Evolutionary conservation across 2,888 invertebrate species (phyloP).

Genomic region (Hybos culiciformis): DNA sequence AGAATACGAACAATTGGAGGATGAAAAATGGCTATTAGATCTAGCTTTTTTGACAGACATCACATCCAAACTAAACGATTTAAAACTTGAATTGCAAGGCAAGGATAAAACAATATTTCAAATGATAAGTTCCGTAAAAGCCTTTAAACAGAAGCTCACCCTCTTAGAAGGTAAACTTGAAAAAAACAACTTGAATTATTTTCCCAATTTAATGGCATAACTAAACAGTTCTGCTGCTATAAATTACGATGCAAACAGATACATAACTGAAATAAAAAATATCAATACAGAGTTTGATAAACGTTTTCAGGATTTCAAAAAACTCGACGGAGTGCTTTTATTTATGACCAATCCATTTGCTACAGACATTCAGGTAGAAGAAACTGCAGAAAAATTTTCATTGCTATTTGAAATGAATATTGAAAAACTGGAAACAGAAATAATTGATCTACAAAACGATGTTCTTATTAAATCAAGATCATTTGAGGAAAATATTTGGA

Average conservation of each 20-base stretch:
- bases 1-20: neutral
- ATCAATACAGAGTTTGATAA: neutral
- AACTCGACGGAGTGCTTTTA: neutral
- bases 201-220: neutral
- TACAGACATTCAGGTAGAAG: neutral
- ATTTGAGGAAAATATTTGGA: neutral
- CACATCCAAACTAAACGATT: neutral
- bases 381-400: neutral
- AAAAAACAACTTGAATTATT: neutral
- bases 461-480: neutral
- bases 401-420: neutral
- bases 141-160: neutral
- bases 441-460: neutral
- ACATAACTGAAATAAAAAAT: neutral
- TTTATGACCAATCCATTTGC: neutral
- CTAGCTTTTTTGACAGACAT: constrained; percentile 3
- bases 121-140: constrained; percentile 2
- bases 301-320: neutral
- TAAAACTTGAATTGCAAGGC: constrained; percentile 4
- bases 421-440: neutral
- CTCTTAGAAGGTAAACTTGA: neutral
- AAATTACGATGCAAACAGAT: neutral
- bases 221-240: neutral
- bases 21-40: neutral
- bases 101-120: neutral